Evolutionary conservation across 2,797 vertebrate species (phyloP), one percentile per base, ranked within the genome.

Genomic region (Enteromius paludinosus): DNA sequence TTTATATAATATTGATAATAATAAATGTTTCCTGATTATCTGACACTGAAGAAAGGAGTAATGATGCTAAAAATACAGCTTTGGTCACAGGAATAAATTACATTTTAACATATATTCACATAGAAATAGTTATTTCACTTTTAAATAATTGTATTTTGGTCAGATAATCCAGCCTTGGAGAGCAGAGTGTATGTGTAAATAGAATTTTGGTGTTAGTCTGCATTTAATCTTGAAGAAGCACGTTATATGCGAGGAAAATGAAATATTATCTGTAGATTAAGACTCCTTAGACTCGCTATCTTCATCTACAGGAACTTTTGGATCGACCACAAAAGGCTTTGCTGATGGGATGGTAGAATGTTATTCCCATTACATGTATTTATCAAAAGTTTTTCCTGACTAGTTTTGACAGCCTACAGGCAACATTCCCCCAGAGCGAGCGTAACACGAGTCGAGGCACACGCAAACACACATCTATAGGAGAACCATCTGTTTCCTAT

Each of bases 401-500:
- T n/a, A 38, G 38, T 45, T 89, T 62, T 88, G 84, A 87, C 84
- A 87, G 76, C 54, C 49, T 69, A 61, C 70, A 85, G 83, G 83
- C 41, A 61, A 23, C 18, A 35, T 79, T 86, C 69, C 79, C 45
- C 82, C 78, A 78, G 83, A 86, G 82, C 78, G 73, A 70, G 17
- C 86, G 86, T 87, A 89, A 91, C 85, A 43, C 79, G 90, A 91
- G 87, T 85, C 61, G 3, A 83, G 82, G 78, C 85, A 88, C 83
- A 85, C 52, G 43, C 66, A 59, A 83, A 64, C 78, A 20, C 45
- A 49, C n/a, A 23, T 87, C 86, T 84, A 89, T 94, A 93, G 91
- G 83, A 91, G 91, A 93, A 93, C 78, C 92, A 94, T 92, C 91
- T 94, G 92, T 91, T 86, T 79, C 85, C 80, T 82, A 28, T 84